These are phyloP conservation scores for Dallia pectoralis DNA, from an alignment of 2,797 vertebrate genomes.

Conservation along the genomic window DNA sequence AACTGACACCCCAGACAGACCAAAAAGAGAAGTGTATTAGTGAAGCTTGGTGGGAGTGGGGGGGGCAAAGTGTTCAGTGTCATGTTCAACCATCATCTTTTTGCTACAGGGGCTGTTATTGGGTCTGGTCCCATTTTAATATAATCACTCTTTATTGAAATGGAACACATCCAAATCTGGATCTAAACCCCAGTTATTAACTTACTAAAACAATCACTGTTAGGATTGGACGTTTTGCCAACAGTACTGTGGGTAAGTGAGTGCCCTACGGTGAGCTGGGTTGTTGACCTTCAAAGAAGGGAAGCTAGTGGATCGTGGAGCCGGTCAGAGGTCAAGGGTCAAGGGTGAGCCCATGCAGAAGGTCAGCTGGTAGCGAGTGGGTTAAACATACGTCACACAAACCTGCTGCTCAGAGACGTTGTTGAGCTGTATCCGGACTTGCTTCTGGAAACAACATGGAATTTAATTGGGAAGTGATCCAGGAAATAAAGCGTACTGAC, in stretches of 20 bases:
- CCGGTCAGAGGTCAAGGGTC: constrained; percentile 13
- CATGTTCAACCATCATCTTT: neutral
- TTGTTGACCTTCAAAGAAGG: constrained; percentile 11
- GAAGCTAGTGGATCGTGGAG: constrained; percentile 35
- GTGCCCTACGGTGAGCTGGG: constrained; percentile 11
- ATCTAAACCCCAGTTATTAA: neutral
- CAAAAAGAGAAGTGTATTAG: constrained; percentile 30
- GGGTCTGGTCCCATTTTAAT: neutral
- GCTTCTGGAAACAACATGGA: constrained; percentile 74
- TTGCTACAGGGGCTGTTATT: neutral
- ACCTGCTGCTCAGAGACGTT: constrained; percentile 73
- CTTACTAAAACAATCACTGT: constrained; percentile 15
- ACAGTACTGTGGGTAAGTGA: neutral
- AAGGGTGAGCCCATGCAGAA: constrained; percentile 63
- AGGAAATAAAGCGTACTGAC: neutral
- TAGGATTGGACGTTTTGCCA: constrained; percentile 13
- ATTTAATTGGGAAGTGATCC: constrained; percentile 28
- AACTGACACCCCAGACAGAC: neutral
- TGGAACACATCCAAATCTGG: neutral
- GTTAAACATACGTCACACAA: constrained; percentile 58
- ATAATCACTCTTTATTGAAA: neutral
- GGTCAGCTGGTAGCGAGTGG: constrained; percentile 5
- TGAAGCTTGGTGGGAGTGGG: constrained; percentile 31
- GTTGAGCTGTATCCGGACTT: constrained; percentile 78
- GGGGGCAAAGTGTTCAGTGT: neutral